Evolutionary conservation across 2,113 vertebrate genomes (phyloP).

Genomic region (Callipepla californica): DNA sequence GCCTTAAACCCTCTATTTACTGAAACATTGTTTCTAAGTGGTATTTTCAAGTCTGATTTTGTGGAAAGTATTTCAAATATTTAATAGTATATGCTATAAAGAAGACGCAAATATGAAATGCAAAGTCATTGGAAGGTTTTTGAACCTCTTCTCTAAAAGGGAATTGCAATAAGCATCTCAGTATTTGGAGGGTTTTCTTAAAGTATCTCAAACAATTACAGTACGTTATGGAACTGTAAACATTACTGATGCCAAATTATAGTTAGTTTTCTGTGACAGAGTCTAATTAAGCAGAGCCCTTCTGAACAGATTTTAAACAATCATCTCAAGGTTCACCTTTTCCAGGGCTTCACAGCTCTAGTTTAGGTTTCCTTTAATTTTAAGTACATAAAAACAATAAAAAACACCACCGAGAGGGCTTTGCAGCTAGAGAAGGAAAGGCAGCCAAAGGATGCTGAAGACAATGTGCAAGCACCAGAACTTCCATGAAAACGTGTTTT

Average conservation of each 20-base stretch:
- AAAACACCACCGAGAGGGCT: slow-evolving; percentile 8
- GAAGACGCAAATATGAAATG: slow-evolving; percentile 20
- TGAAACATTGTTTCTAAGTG: slow-evolving; percentile 73
- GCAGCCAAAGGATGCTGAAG: not conserved
- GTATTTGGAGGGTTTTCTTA: slow-evolving; percentile 79
- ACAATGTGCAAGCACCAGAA: not conserved
- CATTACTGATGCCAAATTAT: slow-evolving; percentile 59
- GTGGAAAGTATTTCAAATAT: slow-evolving; percentile 27
- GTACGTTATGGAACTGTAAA: slow-evolving; percentile 16
- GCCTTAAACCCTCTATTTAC: slow-evolving; percentile 97
- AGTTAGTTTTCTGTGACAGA: slow-evolving; percentile 41
- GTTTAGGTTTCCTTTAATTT: slow-evolving; percentile 51
- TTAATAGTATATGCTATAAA: slow-evolving; percentile 5
- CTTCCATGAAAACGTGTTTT: not conserved
- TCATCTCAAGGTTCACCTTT: slow-evolving; percentile 16
- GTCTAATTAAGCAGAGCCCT: slow-evolving; percentile 33
- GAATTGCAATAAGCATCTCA: slow-evolving; percentile 79
- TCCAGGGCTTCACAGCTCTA: slow-evolving; percentile 5
- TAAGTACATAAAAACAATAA: not conserved
- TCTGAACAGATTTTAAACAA: not conserved
- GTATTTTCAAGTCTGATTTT: slow-evolving; percentile 60
- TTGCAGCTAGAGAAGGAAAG: not conserved
- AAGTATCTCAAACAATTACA: slow-evolving; percentile 54
- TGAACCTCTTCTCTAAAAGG: slow-evolving; percentile 54
- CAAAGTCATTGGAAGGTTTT: slow-evolving; percentile 1